phyloP scores from a whole-genome alignment of 2,797 vertebrate species.

The Tinamus major region DNA sequence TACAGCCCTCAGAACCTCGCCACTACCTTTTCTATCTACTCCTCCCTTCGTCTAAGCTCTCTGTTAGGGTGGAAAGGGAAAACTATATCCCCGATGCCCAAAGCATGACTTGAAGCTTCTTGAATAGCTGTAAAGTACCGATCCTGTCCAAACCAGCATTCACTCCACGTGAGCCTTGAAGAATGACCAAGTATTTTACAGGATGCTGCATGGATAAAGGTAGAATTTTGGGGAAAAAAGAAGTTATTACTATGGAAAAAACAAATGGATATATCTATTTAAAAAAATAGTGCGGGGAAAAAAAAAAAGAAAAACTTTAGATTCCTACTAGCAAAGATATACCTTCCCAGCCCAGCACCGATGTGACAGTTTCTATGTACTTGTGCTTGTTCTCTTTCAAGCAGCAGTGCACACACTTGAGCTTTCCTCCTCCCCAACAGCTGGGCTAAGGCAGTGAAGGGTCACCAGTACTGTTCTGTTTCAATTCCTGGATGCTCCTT shows the following conservation, averaged over 20 bases:
- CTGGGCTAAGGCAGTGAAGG: not conserved
- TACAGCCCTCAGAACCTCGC: not conserved
- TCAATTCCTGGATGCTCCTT: constrained; percentile 27
- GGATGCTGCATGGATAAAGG: not conserved
- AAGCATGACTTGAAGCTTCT: not conserved
- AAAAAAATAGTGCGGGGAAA: not conserved
- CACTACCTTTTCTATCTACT: not conserved
- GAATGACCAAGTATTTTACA: not conserved
- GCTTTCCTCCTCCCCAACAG: not conserved
- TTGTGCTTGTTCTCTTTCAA: not conserved
- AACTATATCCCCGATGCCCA: not conserved
- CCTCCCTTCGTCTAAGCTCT: not conserved
- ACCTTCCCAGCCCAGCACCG: not conserved
- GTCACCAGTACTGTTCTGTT: not conserved
- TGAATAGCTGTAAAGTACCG: not conserved
- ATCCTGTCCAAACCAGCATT: not conserved
- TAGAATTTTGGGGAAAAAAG: not conserved
- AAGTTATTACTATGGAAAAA: not conserved
- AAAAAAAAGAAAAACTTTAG: not conserved
- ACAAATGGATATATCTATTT: not conserved
- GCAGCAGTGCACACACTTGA: not conserved
- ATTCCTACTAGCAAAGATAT: not conserved
- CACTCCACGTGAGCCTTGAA: not conserved
- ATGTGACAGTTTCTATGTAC: not conserved
- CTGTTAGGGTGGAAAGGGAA: not conserved